Conservation (phyloP, 2,113 vertebrate species). For the Psilopogon haemacephalus region DNA sequence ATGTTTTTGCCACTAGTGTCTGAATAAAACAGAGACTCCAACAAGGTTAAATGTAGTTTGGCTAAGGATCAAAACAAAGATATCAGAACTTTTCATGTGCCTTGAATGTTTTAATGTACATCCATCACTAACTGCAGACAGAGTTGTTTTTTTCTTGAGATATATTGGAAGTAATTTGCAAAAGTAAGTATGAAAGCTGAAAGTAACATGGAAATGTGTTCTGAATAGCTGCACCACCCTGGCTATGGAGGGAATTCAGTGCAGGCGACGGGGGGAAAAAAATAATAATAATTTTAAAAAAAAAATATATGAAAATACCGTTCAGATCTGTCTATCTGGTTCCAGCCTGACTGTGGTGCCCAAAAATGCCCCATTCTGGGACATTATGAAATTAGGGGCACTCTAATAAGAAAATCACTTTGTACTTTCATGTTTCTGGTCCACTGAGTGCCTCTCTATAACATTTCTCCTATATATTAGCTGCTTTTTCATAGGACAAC, state of each 20-base stretch:
- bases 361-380: neutral
- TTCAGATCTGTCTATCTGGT: neutral
- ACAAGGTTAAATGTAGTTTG: neutral
- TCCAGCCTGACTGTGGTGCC: neutral
- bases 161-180: conserved; percentile 7
- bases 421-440: neutral
- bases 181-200: conserved; percentile 10
- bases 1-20: neutral
- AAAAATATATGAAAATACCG: no score
- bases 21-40: conserved; percentile 15
- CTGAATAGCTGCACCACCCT: neutral
- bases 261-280: no score
- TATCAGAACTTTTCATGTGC: neutral
- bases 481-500: neutral
- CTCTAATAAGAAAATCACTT: neutral
- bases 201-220: neutral
- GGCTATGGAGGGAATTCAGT: neutral
- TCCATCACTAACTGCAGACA: conserved; percentile 12
- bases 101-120: conserved; percentile 12
- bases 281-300: no score
- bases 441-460: neutral
- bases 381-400: neutral
- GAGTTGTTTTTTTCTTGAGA: neutral
- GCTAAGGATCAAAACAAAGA: conserved; percentile 22
- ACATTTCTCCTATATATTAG: neutral